Conservation (phyloP, 2,113 vertebrate genomes). For the Arothron firmamentum region DNA sequence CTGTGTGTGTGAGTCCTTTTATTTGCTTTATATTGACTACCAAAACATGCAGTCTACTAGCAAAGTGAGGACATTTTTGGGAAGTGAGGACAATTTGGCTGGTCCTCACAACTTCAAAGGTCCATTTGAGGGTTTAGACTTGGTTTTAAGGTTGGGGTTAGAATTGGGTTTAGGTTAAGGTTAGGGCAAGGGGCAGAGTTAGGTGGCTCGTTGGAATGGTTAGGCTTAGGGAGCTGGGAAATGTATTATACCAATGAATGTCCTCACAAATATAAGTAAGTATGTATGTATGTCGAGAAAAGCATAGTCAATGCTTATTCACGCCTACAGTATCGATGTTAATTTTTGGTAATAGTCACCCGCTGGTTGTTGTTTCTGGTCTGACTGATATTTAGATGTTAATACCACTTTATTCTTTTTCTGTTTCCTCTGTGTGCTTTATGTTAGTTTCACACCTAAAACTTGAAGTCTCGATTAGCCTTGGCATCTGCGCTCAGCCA, state of each 20-base stretch:
- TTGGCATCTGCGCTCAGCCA: constrained; percentile 22
- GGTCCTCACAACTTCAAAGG: too few species aligned
- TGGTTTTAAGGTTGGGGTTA: too few species aligned
- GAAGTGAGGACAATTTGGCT: too few species aligned
- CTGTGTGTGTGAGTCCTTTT: constrained; percentile 3
- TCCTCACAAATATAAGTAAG: not conserved
- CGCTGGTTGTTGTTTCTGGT: not conserved
- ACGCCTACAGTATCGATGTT: not conserved
- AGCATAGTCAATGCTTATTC: not conserved
- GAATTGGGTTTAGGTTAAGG: too few species aligned
- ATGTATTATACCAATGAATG: not conserved
- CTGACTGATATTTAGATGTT: not conserved
- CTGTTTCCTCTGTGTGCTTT: not conserved
- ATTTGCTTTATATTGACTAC: too few species aligned
- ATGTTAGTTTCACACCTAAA: constrained; percentile 2
- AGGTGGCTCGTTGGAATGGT: not conserved
- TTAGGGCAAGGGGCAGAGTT: too few species aligned
- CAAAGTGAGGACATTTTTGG: too few species aligned
- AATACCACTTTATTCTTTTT: not conserved
- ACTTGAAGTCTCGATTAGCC: not conserved
- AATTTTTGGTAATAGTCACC: not conserved
- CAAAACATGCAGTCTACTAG: too few species aligned
- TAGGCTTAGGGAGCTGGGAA: not conserved
- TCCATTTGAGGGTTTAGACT: too few species aligned
- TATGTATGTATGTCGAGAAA: not conserved